Base-by-base conservation (phyloP, 1,140 invertebrate genomes). In the Drosophila bipectinata region DNA sequence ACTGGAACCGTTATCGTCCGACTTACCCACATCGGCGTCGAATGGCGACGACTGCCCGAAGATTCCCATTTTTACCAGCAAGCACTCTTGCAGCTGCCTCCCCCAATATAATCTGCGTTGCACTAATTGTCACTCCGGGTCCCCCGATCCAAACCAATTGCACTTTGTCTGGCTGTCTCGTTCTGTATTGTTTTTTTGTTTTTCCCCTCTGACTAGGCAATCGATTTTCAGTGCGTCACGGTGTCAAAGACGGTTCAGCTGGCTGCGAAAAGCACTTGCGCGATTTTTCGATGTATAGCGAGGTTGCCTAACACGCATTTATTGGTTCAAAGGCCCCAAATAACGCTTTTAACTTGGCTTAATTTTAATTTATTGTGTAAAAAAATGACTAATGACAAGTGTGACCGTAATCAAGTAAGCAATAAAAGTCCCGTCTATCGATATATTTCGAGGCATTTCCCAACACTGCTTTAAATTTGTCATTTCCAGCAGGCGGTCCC, bases 11-110 rank as follows among this genome's bases (percentile, higher is more conserved):
- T 28, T 37, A 30, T 47, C 28, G 24, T 24, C 24, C 21, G 8
- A 88, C 94, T 92, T 93, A 96, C 95, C 95, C 77, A 96, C 95
- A 92, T 95, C 95, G 90, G 93, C 92, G 90, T 96, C 95, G 84
- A 96, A 96, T 60, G 95, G 94, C 77, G 95, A 94, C 48, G 93
- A 93, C 81, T 92, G 94, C 41, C 93, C 93, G 92, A 96, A 96
- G 71, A 96, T 92, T 21, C 94, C 94, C 95, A 95, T 95, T 41
- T 82, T 51, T 41, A 71, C 77, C 45, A 60, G 56, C 45, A 69
- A 67, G 62, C 57, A 49, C 7, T 45, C 66, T 61, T 63, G 75
- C 48, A 54, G 48, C 56, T 85, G 52, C 32, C 66, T 15, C 41
- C 41, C 15, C 59, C 55, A 59, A 79, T 57, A 60, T 57, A 63